Percentiles rank a stretch among this genome's conserved stretches.
Conservation (phyloP, 53 echinoderm and acorn worm genomes). For the Arbacia lixula region DNA sequence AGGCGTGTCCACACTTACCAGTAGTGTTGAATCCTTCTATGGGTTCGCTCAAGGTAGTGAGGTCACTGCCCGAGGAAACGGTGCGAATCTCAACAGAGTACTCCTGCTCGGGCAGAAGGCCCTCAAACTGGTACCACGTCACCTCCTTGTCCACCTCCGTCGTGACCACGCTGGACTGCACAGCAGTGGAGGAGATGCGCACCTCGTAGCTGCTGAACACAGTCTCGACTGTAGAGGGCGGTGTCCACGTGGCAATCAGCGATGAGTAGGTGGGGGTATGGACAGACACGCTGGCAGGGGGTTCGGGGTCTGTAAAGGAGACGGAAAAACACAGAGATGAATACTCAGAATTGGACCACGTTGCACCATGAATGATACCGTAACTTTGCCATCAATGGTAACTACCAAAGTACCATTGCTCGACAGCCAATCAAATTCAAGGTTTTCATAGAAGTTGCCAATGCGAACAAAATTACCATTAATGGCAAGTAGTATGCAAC, state of each 20-base stretch:
- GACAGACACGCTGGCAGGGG: not conserved
- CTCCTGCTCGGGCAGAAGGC: constrained; percentile 39
- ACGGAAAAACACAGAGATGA: not conserved
- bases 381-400: too few relatives aligned
- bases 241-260: constrained; percentile 47
- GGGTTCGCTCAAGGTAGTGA: not conserved
- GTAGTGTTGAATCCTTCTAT: not conserved
- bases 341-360: too few relatives aligned
- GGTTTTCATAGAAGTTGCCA: too few relatives aligned
- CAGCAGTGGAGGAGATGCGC: not conserved
- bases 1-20: not conserved
- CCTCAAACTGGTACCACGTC: constrained; percentile 36
- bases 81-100: constrained; percentile 60
- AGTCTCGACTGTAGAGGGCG: not conserved
- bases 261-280: constrained; percentile 17
- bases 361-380: too few relatives aligned
- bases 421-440: too few relatives aligned
- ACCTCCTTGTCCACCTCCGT: not conserved
- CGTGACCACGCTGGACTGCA: constrained; percentile 18
- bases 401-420: too few relatives aligned
- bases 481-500: too few relatives aligned
- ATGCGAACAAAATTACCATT: too few relatives aligned
- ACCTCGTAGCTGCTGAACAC: constrained; percentile 60
- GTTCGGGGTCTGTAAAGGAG: constrained; percentile 29
- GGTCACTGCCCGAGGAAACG: constrained; percentile 27